Base-by-base conservation (phyloP, 37 sponge, comb jelly and placozoan genomes). In the Chondrilla cf. caribensis region DNA sequence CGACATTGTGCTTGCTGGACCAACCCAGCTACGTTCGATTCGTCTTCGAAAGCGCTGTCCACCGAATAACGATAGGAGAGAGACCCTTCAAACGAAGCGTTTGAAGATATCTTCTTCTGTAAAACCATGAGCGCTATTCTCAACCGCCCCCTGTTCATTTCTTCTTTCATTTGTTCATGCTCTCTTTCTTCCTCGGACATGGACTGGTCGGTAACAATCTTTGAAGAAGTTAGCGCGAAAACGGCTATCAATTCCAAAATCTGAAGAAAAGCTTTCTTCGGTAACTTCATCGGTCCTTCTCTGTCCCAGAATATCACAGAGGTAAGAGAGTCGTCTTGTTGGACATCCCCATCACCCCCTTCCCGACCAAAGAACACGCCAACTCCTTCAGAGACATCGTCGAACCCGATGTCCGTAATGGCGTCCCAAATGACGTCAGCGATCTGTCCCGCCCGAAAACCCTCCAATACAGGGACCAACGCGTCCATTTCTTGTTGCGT, bases 401-500 rank as follows among this genome's bases (percentile, higher is more conserved):
- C 70, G 32, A 68, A 68, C 4, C 70, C 70, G 4, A 68, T 37
- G 3, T 37, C 7, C 37, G 21, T 28, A 2, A 68, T 2, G 37
- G 70, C 70, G 37, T 68, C 70, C 70, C 70, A 68, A 2, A 68
- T 68, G 33, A 68, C 70, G 32, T 68, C 37, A 19, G 70, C 70
- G 18, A 68, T 21, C 3, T 68, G 70, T 17, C 70, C 70, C 4
- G 70, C 37, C 19, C 33, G 19, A 9, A 68, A 68, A 6, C 37
- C 70, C 19, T 33, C 37, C 70, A 68, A 4, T 32, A 68, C 18
- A 68, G 70, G 37, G 31, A 35, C 37, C 3, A 68, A 37, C 5
- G 2, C 37, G 31, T 36, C 2, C 37, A 28, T 2, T 68, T 68
- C 31, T 7, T 68, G 70, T 3, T 68, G 3, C 19, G 37, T 31